Base-by-base conservation (phyloP, 2,113 vertebrate genomes). In the Callospermophilus lateralis region DNA sequence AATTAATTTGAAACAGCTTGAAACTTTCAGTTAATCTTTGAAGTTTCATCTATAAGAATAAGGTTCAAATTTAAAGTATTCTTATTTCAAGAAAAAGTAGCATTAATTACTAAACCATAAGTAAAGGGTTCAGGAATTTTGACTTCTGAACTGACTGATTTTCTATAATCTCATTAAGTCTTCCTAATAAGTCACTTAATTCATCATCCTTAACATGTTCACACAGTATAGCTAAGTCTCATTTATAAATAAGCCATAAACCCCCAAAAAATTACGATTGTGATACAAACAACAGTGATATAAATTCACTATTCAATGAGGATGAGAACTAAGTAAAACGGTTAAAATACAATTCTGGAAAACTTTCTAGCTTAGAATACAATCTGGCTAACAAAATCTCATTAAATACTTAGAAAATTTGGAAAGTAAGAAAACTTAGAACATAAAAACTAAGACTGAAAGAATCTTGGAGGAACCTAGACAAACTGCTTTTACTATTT, bases 1-100 rank as follows among this genome's bases (percentile, higher is more conserved):
- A 96, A 96, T 95, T 96, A 95, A 97, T 51, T 95, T 96, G 68
- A 96, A 97, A 94, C 89, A 84, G 89, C 85, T 80, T 95, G 78
- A 97, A 89, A 93, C 70, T 77, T 97, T 72, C 20, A 93, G 65
- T 90, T 97, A 93, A 92, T 93, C 87, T 92, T 70, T 32, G 63
- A 67, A 90, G 26, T 83, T 88, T 81, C 84, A 92, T 34, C 86
- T 96, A 20, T 68, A 95, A 95, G 34, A 83, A 85, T 45, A 96
- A 92, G 39, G 45, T 65, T 89, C 88, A 92, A 93, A 89, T 72
- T 96, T 89, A 91, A 39, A 90, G 37, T 81, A 93, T 87, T 96
- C 22, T 81, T 91, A 90, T 74, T 95, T 96, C 51, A 93, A 70
- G 45, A 91, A 84, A 97, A 96, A 97, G 17, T 39, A 93, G 58